Percentiles rank a stretch among this genome's conserved stretches.
phyloP scores from a whole-genome alignment of 2,888 invertebrate genomes.

The Fabriciana adippe region DNA sequence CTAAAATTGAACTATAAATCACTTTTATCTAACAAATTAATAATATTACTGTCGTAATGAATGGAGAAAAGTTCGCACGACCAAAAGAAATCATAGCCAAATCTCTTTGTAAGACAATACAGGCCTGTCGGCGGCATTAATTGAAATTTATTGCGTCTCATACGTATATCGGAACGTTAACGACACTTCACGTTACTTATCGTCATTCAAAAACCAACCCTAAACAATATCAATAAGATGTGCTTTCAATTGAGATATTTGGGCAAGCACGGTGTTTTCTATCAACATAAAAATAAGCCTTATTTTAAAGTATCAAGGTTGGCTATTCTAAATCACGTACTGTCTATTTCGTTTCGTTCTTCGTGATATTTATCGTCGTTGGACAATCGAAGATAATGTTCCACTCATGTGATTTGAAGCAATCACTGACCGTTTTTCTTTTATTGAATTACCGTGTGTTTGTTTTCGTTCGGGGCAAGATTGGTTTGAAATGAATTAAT shows the following conservation, averaged over 20 bases:
- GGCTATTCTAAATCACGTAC: background rate
- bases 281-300: slow-evolving; percentile 5
- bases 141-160: slow-evolving; percentile 79
- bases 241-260: slow-evolving; percentile 22
- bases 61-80: slow-evolving; percentile 42
- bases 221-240: slow-evolving; percentile 14
- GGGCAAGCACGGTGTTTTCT: slow-evolving; percentile 12
- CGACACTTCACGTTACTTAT: slow-evolving; percentile 48
- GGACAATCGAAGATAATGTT: slow-evolving; percentile 78
- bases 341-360: slow-evolving; percentile 46
- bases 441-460: slow-evolving; percentile 67
- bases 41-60: slow-evolving; percentile 38
- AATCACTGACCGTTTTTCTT: slow-evolving; percentile 68
- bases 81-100: slow-evolving; percentile 58
- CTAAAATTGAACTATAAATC: slow-evolving; percentile 19
- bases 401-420: slow-evolving; percentile 77
- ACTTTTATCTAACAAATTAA: slow-evolving; percentile 25
- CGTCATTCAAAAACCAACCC: slow-evolving; percentile 26
- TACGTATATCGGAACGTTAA: slow-evolving; percentile 60
- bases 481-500: slow-evolving; percentile 12
- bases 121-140: slow-evolving; percentile 71
- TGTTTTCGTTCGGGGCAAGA: slow-evolving; percentile 39
- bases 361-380: slow-evolving; percentile 63
- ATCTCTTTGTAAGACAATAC: slow-evolving; percentile 71
- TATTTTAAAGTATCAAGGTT: background rate